Conservation (phyloP, 2,888 invertebrate species). For the Catonia carolina region DNA sequence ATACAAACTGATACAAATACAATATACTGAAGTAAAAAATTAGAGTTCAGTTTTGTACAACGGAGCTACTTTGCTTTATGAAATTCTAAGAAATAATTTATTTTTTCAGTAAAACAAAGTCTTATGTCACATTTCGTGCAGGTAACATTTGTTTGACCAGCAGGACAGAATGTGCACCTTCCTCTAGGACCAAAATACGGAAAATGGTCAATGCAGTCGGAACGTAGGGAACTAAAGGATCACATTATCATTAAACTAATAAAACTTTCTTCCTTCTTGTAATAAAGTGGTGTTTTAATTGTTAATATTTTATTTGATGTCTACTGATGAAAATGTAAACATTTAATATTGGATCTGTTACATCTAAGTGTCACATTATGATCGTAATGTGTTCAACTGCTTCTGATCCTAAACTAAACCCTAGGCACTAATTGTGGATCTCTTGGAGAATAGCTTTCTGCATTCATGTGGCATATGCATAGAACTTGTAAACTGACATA, state of each 20-base stretch:
- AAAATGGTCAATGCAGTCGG: conserved; percentile 14
- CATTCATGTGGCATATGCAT: no score
- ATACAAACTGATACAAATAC: not conserved
- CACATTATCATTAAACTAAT: no score
- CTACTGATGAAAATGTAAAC: not conserved
- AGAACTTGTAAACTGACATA: no score
- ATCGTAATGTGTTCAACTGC: no score
- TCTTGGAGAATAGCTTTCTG: no score
- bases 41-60: not conserved
- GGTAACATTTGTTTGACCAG: conserved; percentile 18
- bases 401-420: no score
- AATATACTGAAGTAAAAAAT: not conserved
- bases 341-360: no score
- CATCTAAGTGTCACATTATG: no score
- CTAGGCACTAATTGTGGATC: no score
- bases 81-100: conserved; percentile 23
- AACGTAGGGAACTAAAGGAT: conserved; percentile 2
- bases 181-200: conserved; percentile 17
- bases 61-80: not conserved
- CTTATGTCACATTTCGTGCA: conserved; percentile 16
- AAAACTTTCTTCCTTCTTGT: no score
- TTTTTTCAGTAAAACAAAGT: conserved; percentile 18
- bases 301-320: not conserved
- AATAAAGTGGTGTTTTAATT: conserved; percentile 3
- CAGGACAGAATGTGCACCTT: conserved; percentile 17